Base-by-base conservation (phyloP, 2,888 invertebrate genomes). In the Drosophila affinis region DNA sequence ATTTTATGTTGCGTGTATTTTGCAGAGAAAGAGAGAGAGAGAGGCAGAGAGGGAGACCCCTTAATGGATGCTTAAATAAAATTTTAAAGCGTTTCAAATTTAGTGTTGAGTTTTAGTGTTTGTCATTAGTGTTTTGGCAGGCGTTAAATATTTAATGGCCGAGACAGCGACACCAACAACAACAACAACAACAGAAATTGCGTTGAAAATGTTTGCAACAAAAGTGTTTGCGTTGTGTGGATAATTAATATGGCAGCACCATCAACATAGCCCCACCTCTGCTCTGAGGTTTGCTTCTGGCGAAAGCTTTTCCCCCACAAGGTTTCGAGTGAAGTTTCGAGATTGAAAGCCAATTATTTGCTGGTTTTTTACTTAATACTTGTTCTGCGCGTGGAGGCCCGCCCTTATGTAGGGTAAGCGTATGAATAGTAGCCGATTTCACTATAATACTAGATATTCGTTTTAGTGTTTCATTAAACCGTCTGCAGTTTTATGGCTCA, bases 111-210 rank as follows among this genome's bases (percentile, higher is more conserved):
- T 73, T 87, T 83, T 80, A 88, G 83, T 88, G 88, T 83, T 88
- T 83, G 88, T 86, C 83, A 83, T 83, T 83, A 88, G 88, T 82
- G 86, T 78, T 83, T 88, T 83, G 86, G 86, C 83, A 86, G 83
- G 80, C 88, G 80, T 86, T 83, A 88, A 83, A 83, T 83, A 86
- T 83, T 83, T 83, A 86, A 83, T 88, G 75, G 72, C 62, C 69
- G 55, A 59, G 69, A 61, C 61, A 61, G 58, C 52, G 51, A 68
- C 57, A 17, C 18, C 24, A 14, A 56, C 32, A 21, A 12, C 12
- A 34, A 2, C 27, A 12, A 12, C 34, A 34, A 5, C 34, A 34
- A 10, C 12, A 34, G 12, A 5, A 53, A 78, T 75, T 69, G 70
- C 27, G 27, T 7, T 27, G 27, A 27, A 27, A 27, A 27, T 27